Percentiles rank a stretch among this genome's conserved stretches.
phyloP scores from a whole-genome alignment of 2,888 invertebrate genomes.

The Diaperis boleti region DNA sequence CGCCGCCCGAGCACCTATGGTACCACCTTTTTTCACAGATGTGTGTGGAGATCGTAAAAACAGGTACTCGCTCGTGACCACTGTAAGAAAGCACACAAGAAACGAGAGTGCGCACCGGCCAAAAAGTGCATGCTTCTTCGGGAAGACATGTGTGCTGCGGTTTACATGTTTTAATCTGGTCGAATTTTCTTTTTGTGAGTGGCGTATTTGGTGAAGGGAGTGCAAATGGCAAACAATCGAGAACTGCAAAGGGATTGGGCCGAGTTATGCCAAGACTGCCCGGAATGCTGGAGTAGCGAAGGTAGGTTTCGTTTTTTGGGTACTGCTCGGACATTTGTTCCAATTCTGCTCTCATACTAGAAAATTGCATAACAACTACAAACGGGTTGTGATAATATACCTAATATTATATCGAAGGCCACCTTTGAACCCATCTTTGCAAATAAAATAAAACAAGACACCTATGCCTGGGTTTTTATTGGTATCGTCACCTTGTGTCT shows the following conservation, averaged over 20 bases:
- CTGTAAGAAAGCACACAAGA: slow-evolving; percentile 30
- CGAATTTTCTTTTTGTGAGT: slow-evolving; percentile 6
- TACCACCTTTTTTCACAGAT: slow-evolving; percentile 32
- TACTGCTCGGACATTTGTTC: too few relatives aligned
- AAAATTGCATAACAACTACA: background rate
- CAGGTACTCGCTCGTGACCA: slow-evolving; percentile 56
- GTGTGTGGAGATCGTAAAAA: slow-evolving; percentile 54
- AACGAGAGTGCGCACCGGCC: slow-evolving; percentile 46
- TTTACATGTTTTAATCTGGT: slow-evolving; percentile 1
- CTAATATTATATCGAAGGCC: background rate
- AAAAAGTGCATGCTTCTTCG: slow-evolving; percentile 32
- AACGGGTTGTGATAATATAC: slow-evolving; percentile 1
- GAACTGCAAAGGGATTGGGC: slow-evolving; percentile 77
- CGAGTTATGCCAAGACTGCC: slow-evolving; percentile 72
- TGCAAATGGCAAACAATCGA: slow-evolving; percentile 73
- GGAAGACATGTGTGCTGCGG: slow-evolving; percentile 29
- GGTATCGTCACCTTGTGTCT: background rate
- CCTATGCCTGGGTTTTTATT: slow-evolving; percentile 1
- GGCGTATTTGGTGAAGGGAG: background rate
- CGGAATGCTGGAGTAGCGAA: slow-evolving; percentile 74
- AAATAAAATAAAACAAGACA: background rate
- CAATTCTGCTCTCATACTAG: too few relatives aligned
- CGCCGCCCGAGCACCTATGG: slow-evolving; percentile 16
- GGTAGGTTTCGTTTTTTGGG: slow-evolving; percentile 67
- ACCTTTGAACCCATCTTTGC: background rate